A percentile compares a stretch with the other conserved stretches of the same genome.
Evolutionary conservation across 92 coral and sea anemone species (phyloP).

Genomic region (Diadumene lineata): DNA sequence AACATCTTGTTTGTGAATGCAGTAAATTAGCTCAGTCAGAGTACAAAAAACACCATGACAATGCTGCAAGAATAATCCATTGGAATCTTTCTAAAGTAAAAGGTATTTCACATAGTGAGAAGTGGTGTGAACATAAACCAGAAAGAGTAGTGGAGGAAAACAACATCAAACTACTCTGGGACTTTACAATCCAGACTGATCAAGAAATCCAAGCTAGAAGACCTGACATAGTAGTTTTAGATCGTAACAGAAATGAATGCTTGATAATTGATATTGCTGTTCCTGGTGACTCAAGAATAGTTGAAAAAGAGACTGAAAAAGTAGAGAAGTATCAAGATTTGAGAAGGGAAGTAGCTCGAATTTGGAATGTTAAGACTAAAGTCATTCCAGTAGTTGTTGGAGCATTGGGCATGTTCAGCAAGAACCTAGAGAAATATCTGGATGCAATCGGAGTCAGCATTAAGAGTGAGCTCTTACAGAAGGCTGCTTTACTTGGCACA

Average conservation of each 20-base stretch:
- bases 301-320: not conserved
- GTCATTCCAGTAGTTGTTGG: not conserved
- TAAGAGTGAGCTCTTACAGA: not conserved
- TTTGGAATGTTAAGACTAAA: not conserved
- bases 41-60: not conserved
- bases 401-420: not conserved
- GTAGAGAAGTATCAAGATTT: slow-evolving; percentile 1
- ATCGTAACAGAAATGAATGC: not conserved
- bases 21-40: not conserved
- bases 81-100: too few species aligned
- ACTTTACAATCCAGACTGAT: not conserved
- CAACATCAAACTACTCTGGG: too few species aligned
- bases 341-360: not conserved
- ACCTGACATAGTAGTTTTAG: not conserved
- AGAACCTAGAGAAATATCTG: not conserved
- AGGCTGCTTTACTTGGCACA: not conserved
- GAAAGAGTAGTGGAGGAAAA: too few species aligned
- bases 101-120: too few species aligned
- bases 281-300: not conserved
- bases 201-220: not conserved
- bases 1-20: not conserved
- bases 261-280: not conserved
- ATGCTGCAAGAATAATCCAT: too few species aligned
- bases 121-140: too few species aligned
- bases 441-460: not conserved